These are phyloP conservation scores for Peromyscus nudipes DNA, from an alignment of 2,797 vertebrate species.

Conservation along the genomic window DNA sequence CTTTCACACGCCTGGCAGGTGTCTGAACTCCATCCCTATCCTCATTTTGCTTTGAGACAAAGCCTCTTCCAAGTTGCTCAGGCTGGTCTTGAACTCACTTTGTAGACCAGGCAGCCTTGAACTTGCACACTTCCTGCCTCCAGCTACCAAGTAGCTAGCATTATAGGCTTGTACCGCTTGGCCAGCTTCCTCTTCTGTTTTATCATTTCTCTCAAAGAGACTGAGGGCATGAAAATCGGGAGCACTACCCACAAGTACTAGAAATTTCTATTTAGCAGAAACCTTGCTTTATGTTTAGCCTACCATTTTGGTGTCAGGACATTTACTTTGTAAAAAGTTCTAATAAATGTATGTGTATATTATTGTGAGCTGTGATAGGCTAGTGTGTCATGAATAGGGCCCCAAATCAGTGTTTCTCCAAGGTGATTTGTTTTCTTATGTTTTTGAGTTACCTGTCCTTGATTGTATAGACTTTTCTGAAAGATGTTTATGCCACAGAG, in stretches of 20 bases:
- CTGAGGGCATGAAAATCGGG: background rate
- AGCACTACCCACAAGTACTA: background rate
- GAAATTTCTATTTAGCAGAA: slow-evolving; percentile 35
- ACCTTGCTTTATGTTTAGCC: background rate
- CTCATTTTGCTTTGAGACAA: background rate
- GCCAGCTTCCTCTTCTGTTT: background rate
- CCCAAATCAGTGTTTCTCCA: background rate
- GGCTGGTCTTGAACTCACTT: background rate
- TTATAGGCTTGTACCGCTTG: background rate
- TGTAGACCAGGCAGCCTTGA: background rate
- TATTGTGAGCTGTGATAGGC: background rate
- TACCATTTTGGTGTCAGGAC: background rate
- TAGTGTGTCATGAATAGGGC: background rate
- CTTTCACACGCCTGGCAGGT: background rate
- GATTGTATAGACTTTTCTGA: background rate
- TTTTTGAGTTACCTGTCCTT: slow-evolving; percentile 42
- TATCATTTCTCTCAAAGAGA: background rate
- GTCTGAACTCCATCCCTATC: background rate
- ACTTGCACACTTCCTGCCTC: background rate
- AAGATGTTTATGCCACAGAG: background rate
- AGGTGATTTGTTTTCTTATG: background rate
- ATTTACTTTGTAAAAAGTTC: background rate
- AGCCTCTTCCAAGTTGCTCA: background rate
- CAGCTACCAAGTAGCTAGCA: background rate
- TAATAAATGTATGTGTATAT: background rate